Evolutionary conservation across 2,113 vertebrate genomes (phyloP), one percentile per base, ranked within the genome.

Genomic region (Gallinago media): DNA sequence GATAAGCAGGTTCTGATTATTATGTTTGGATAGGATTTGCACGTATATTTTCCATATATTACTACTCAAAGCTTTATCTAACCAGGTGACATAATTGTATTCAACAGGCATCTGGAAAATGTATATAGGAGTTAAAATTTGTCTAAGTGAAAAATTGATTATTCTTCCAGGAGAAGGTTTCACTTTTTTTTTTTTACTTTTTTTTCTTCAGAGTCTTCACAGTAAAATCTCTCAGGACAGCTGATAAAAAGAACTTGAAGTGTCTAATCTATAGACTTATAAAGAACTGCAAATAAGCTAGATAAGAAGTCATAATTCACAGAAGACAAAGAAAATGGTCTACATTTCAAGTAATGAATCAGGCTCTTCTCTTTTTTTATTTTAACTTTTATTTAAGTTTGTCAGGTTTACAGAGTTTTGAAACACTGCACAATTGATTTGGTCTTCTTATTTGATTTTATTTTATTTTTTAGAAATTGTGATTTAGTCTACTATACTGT

Each of bases 231-330:
- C 91, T 88, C 16, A 79, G 25, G 70, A 90, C 32, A 89, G 50
- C 54, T 92, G 73, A 95, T 83, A 80, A 94, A 93, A 94, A 76
- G 46, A 77, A 47, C 15, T 88, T 73, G 44, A 88, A 95, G 8
- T 40, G n/a, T 71, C 78, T 93, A 92, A 94, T 87, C 91, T 77
- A 61, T 50, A 89, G 42, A 77, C 18, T 81, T 91, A 34, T 12
- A 88, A 89, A 74, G 88, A 95, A 62, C 74, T 75, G 49, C 71
- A 96, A 96, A 90, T 65, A 94, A 82, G 23, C 54, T 82, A 46
- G 31, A 54, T 49, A 74, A 88, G 38, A 91, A 83, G 58, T 62
- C 46, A 18, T 89, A 89, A 77, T 19, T 93, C 79, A 93, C 34
- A 54, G 25, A 85, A 16, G 47, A 81, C 34, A 72, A 89, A 84